A percentile compares a stretch with the other conserved stretches of the same genome.
phyloP scores from a whole-genome alignment of 2,113 vertebrate genomes.

The Vireo altiloquus region DNA sequence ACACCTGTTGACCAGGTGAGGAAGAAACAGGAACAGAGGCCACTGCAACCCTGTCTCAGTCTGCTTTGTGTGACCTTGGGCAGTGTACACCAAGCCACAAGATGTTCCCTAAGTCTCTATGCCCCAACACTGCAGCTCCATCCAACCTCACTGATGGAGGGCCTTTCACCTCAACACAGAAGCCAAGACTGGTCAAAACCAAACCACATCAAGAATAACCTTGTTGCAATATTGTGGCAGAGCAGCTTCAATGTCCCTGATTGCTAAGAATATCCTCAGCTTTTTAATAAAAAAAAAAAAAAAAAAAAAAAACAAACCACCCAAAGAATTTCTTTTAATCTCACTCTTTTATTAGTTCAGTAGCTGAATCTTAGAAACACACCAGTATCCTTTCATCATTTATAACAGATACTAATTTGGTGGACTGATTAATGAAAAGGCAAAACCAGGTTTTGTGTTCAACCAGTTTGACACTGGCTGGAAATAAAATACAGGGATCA shows the following conservation, averaged over 20 bases:
- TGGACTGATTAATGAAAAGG: not conserved
- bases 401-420: not conserved
- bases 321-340: not conserved
- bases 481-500: not conserved
- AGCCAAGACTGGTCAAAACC: not conserved
- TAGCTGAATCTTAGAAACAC: not conserved
- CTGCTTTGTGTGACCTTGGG: not conserved
- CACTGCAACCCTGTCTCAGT: not conserved
- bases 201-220: not conserved
- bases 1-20: not conserved
- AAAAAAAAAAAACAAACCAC: no score
- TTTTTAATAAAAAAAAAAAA: not conserved
- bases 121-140: not conserved
- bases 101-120: rapidly evolving
- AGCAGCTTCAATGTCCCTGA: not conserved
- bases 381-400: not conserved
- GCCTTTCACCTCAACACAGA: not conserved
- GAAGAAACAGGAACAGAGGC: not conserved
- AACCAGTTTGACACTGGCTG: not conserved
- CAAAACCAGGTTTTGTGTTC: not conserved
- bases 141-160: not conserved
- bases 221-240: not conserved
- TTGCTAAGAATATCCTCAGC: not conserved
- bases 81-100: not conserved
- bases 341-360: not conserved